These are phyloP conservation scores for Progne subis DNA, from an alignment of 2,113 vertebrate genomes.

Conservation along the genomic window DNA sequence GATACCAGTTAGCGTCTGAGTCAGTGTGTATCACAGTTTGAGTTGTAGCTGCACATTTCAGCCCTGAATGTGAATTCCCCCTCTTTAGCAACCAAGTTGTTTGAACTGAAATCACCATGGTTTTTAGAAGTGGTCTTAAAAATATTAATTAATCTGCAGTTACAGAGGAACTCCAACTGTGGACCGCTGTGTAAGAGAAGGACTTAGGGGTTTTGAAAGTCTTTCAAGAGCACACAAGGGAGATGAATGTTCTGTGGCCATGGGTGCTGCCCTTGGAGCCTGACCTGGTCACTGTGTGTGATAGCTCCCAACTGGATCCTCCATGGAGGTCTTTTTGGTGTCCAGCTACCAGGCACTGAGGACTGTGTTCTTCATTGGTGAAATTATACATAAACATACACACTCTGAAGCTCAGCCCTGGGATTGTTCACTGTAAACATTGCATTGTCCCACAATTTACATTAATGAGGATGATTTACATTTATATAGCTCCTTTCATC, in stretches of 20 bases:
- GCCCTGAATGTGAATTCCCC: not conserved
- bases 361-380: not conserved
- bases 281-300: not conserved
- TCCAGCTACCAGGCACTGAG: not conserved
- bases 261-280: not conserved
- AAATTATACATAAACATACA: not conserved
- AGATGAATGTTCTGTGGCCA: not conserved
- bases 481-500: conserved; percentile 62
- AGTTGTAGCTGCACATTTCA: not conserved
- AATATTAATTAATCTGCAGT: not conserved
- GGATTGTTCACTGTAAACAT: conserved; percentile 9
- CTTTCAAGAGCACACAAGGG: not conserved
- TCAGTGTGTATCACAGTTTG: not conserved
- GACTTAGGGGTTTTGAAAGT: not conserved
- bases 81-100: not conserved
- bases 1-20: not conserved
- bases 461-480: conserved; percentile 56
- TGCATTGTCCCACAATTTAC: conserved; percentile 13
- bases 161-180: not conserved
- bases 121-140: not conserved
- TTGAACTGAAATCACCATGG: not conserved
- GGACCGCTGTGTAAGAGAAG: not conserved
- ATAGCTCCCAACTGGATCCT: not conserved
- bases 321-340: not conserved
- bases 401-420: not conserved